Base-by-base conservation (phyloP, 2,113 vertebrate species). In the Nycticryphes semicollaris region DNA sequence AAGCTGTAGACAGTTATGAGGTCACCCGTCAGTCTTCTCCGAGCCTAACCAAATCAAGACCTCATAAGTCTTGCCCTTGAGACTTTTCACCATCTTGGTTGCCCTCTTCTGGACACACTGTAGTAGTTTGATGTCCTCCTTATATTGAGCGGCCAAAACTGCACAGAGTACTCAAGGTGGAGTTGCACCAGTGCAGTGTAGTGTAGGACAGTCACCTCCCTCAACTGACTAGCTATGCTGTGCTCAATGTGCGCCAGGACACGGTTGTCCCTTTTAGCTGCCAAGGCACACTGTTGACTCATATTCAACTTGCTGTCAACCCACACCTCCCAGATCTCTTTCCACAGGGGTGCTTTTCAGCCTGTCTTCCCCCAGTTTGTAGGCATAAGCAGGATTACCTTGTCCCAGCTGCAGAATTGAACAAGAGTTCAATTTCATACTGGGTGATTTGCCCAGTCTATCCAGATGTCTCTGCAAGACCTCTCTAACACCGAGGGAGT, bases 181-280 rank as follows among this genome's bases (percentile, higher is more conserved):
- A 53, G 15, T 33, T 1, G 1, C 21, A 77, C 20, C 16, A n/a
- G 43, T n/a, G 43, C 6, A 18, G 11, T 8, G 23, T 14, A n/a
- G 28, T 9, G 19, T 18, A 35, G 30, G 31, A 83, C 23, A 57
- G 0, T 39, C 5, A 1, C 20, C 23, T 88, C 33, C 43, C 28
- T 72, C 0, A 1, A 8, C 41, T 0, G 2, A 6, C 8, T 39
- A 14, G 33, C 23, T 18, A 2, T 33, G 14, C 43, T n/a, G 30
- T 39, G 5, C 53, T 66, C 48, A 30, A 41, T 14, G 28, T 7
- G 23, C 18, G 25, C 45, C 31, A 48, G n/a, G 30, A 43, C 10
- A 20, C 0, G 1, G n/a, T 27, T 60, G 66, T 28, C n/a, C 25
- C 7, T 41, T 43, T 53, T 25, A 12, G 39, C 37, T 83, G 33